A percentile compares a stretch with the other conserved stretches of the same genome.
Conservation (phyloP, 2,797 vertebrate species). For the Chiloscyllium punctatum region DNA sequence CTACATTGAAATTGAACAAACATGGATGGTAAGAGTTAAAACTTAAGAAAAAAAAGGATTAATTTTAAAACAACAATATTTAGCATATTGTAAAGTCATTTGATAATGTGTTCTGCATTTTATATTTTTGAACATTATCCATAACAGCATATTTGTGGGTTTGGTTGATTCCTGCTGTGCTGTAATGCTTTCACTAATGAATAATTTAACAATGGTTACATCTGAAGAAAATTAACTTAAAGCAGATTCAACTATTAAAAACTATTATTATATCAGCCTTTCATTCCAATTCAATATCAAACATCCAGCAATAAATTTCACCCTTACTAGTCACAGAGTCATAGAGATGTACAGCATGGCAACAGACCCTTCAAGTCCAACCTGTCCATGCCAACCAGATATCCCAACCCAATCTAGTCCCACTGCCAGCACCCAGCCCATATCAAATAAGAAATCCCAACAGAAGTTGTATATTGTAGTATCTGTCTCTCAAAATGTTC, state of each 20-base stretch:
- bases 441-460: background rate
- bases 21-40: background rate
- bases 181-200: background rate
- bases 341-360: no score
- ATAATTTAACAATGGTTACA: background rate
- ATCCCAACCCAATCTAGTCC: no score
- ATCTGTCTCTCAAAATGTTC: background rate
- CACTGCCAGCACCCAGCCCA: no score
- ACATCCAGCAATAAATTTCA: background rate
- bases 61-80: background rate
- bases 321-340: no score
- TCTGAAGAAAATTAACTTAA: background rate
- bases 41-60: background rate
- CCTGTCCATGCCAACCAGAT: no score
- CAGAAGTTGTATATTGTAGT: background rate
- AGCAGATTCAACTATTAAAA: background rate
- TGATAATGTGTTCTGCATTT: background rate
- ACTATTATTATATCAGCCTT: background rate
- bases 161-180: constrained; percentile 5
- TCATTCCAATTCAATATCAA: background rate
- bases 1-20: background rate
- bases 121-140: background rate
- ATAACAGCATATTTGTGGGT: background rate
- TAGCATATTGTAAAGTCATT: background rate
- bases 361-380: no score